Evolutionary conservation across 2,797 vertebrate genomes (phyloP), one percentile per base, ranked within the genome.

Genomic region (Gephyroberyx darwinii): DNA sequence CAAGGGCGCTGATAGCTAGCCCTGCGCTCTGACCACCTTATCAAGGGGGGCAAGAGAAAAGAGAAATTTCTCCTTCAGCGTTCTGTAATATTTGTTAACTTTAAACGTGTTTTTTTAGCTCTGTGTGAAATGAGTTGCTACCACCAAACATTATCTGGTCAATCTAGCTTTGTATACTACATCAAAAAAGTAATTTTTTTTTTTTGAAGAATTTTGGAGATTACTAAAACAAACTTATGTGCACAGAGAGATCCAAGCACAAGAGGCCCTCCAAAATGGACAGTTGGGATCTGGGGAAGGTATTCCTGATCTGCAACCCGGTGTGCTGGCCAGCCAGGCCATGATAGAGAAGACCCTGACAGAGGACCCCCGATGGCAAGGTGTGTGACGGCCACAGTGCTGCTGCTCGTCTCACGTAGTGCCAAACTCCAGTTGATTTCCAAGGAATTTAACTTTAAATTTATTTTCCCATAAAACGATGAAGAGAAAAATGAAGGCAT

Each of bases 331-430:
- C 80, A 97, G 96, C 84, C 96, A 97, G 89, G 96, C 96, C 69
- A 95, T 96, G 96, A 98, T 97, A 14, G 96, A 98, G 90, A 97
- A 97, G 90, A 96, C 95, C 30, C 91, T 97, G 67, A 94, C 93
- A 5, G 97, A 98, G 90, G 97, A 98, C 81, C 96, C 96, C 37
- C 92, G 96, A 45, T 98, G 97, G 96, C 96, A 98, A 92, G 96
- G 97, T 97, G 90, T 94, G 90, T 14, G 41, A 43, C 10, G n/a
- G 8, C 1, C 17, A 26, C 22, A 5, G 3, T 14, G 10, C 1
- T 16, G 56, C 13, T 41, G 5, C 13, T 0, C 0, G 30, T 14
- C 48, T 30, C 31, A 47, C 51, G 30, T 30, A 31, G 4, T 1
- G 5, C 2, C 22, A 63, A 53, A 26, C 30, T 35, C 75, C 33